Conservation (phyloP, 37 sponge, comb jelly and placozoan genomes). For the Hexactinellida sp. region DNA sequence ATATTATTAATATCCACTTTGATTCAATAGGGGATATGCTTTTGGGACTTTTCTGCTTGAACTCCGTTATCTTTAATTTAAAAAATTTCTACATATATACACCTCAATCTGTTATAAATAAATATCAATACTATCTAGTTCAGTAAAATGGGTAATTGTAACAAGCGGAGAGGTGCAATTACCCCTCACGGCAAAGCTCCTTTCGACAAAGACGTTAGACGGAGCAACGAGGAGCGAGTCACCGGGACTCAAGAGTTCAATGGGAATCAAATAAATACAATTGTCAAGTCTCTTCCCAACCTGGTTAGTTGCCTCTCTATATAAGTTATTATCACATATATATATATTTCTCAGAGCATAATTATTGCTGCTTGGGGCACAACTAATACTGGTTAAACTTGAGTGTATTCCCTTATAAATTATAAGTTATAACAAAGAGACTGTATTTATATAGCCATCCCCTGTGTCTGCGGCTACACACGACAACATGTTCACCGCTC, state of each 20-base stretch:
- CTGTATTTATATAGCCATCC: not conserved
- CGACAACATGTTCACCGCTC: constrained; percentile 32
- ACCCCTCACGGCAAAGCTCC: not conserved
- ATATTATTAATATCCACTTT: no score
- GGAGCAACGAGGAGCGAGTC: not conserved
- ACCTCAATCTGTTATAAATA: no score
- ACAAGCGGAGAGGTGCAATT: not conserved
- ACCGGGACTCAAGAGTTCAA: not conserved
- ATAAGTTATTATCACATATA: not conserved
- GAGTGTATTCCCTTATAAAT: not conserved
- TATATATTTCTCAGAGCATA: not conserved
- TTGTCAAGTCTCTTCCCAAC: constrained; percentile 9
- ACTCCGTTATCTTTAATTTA: no score
- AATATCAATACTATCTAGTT: not conserved
- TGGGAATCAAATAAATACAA: not conserved
- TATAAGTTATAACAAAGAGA: not conserved
- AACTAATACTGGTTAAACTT: no score
- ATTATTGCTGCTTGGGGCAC: no score
- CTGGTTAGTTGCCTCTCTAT: not conserved
- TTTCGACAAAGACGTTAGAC: not conserved
- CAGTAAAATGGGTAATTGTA: not conserved
- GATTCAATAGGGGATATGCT: no score
- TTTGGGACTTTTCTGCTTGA: no score
- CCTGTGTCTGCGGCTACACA: not conserved
- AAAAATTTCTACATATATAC: no score